These are phyloP conservation scores for Kryphioiulus occultus DNA, from an alignment of 2,888 invertebrate species.

Conservation along the genomic window DNA sequence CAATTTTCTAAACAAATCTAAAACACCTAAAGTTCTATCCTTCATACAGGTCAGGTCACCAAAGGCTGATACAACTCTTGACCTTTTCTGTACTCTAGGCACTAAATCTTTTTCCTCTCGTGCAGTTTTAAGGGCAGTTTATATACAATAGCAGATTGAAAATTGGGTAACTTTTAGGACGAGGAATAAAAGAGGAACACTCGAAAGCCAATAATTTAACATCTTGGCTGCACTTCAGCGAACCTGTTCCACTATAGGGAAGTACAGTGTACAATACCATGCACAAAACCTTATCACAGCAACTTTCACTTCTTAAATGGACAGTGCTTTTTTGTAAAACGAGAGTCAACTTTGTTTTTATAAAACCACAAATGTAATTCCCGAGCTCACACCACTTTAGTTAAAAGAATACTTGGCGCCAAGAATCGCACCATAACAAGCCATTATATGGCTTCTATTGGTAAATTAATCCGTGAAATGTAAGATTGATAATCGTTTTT, in stretches of 20 bases:
- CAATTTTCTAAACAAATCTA: too few species aligned
- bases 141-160: background rate
- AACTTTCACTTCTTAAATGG: slow-evolving; percentile 32
- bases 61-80: background rate
- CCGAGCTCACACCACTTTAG: background rate
- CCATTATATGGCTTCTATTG: background rate
- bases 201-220: slow-evolving; percentile 21
- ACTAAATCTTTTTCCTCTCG: background rate
- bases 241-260: background rate
- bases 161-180: background rate
- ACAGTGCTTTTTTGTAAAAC: background rate
- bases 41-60: background rate
- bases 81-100: background rate
- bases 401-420: background rate
- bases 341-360: background rate
- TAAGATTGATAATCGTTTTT: background rate
- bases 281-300: background rate
- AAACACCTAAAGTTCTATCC: background rate
- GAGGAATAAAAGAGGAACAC: background rate
- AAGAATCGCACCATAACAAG: background rate
- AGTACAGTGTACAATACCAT: background rate
- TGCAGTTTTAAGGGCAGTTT: background rate
- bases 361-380: slow-evolving; percentile 4
- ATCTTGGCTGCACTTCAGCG: background rate
- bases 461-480: background rate